Evolutionary conservation across 2,888 invertebrate genomes (phyloP), one percentile per base, ranked within the genome.

Genomic region (Lordiphosa fenestrarum): DNA sequence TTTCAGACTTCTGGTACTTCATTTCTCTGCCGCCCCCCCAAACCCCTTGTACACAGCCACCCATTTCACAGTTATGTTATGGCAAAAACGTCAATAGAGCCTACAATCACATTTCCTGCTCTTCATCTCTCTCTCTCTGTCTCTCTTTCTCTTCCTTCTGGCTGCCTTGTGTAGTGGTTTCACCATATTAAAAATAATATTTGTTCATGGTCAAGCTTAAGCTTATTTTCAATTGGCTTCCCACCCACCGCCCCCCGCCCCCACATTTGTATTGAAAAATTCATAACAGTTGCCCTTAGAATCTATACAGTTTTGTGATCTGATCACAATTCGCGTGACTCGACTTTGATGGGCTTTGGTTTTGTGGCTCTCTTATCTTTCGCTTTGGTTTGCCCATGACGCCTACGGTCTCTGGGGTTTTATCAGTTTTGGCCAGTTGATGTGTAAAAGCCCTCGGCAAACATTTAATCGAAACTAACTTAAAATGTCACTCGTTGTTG

Each of bases 151-250:
- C 15, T 15, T 15, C 15, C 62, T 57, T 59, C 41, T 38, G 44
- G 42, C 33, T 35, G n/a, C 52, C 39, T 53, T 46, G 54, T 60
- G 49, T 51, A 41, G 42, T 13, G 41, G 36, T 60, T 68, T 53
- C 42, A 44, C 38, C 64, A 66, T 59, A 66, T 65, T 61, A 64
- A 64, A 71, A 52, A 64, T 80, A 74, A 83, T 80, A 68, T 69
- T 65, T 66, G 50, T 66, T 72, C 78, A 80, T 42, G 78, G 78
- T 51, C 78, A 76, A 51, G 60, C 61, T 66, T 83, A 80, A 30
- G 74, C 78, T 80, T 74, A 83, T 80, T 83, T 69, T 61, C 54
- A 56, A 69, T 57, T 35, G 21, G 30, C 7, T 44, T 30, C 12
- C 30, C 44, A 12, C 5, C 30, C 23, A 12, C 33, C 15, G 15